Percentiles rank a stretch among this genome's conserved stretches.
Evolutionary conservation across 2,113 vertebrate genomes (phyloP).

Genomic region (Setophaga petechia): DNA sequence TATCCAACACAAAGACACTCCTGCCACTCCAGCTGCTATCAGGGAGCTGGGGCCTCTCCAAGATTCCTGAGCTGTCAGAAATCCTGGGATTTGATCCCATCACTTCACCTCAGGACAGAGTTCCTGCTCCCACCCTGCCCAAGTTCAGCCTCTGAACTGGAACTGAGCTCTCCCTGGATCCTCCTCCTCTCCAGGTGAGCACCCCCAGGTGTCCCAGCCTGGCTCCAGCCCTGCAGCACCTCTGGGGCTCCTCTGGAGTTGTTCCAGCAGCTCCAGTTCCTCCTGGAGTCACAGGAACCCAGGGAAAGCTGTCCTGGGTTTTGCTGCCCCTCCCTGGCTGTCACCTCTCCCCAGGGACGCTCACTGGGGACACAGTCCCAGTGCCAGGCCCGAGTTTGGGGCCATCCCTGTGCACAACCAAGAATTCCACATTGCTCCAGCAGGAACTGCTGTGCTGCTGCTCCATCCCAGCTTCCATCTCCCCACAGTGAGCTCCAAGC

Average conservation of each 20-base stretch:
- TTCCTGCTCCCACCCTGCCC: not conserved
- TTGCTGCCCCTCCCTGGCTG: not conserved
- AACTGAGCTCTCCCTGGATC: too few species aligned
- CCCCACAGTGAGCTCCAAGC: not conserved
- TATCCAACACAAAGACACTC: not conserved
- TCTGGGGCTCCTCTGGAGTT: fast-evolving
- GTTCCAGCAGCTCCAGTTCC: not conserved
- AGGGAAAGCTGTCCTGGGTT: fast-evolving
- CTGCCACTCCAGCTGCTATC: not conserved
- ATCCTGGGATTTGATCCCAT: not conserved
- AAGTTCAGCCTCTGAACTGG: not conserved
- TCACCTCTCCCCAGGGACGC: not conserved
- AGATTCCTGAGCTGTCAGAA: not conserved
- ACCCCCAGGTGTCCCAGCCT: not conserved
- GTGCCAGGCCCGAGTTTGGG: not conserved
- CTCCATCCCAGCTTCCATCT: not conserved
- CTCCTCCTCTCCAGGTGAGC: too few species aligned
- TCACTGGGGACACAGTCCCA: not conserved
- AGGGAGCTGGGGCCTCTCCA: not conserved
- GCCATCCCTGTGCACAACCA: fast-evolving
- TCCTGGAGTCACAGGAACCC: not conserved
- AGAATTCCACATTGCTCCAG: fast-evolving
- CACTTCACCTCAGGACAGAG: not conserved
- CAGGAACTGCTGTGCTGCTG: not conserved
- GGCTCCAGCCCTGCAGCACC: not conserved